Base-by-base conservation (phyloP, 2,113 vertebrate genomes). In the Myrmecophaga tridactyla region DNA sequence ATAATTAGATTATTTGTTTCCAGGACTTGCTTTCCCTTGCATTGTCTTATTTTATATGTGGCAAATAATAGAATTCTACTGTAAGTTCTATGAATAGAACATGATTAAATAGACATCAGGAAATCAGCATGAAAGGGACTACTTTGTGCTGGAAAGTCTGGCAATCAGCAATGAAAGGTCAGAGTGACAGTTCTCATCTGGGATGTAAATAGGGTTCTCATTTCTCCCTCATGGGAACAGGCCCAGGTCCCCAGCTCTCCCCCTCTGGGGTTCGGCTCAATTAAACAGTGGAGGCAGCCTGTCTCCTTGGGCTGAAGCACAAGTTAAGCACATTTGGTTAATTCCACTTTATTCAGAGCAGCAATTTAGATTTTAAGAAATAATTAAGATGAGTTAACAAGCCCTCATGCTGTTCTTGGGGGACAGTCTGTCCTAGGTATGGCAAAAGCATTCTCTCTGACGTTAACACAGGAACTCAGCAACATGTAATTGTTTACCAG, bases 31-130 rank as follows among this genome's bases (percentile, higher is more conserved):
- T 85, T 95, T 96, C 60, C 27, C n/a, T 48, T 7, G 70, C 53
- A 82, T 92, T 96, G 92, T 94, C 83, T 92, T 94, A 60, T 81
- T 95, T 95, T 86, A 81, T 94, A 75, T 56, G 25, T 65, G 63
- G 84, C 86, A 82, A 95, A 86, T 36, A 96, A 90, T 92, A 80
- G 65, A 72, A 77, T 73, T 94, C 80, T 58, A n/a, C 80, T 86
- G 25, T 95, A 95, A 94, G 95, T 97, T 90, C 94, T 96, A n/a
- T 96, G 92, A 97, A 96, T 87, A 96, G 95, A 96, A 82, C n/a
- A 39, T 92, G 94, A 97, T 97, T 97, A 96, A 95, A 58, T 23
- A 81, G 63, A 72, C 75, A 60, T 86, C 80, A 77, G 83, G 67
- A 81, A 95, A 94, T 92, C 94, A 93, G 88, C 95, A 94, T 82